Evolutionary conservation across 1,140 invertebrate genomes (phyloP), one percentile per base, ranked within the genome.

Genomic region (Brachionus rotundiformis): DNA sequence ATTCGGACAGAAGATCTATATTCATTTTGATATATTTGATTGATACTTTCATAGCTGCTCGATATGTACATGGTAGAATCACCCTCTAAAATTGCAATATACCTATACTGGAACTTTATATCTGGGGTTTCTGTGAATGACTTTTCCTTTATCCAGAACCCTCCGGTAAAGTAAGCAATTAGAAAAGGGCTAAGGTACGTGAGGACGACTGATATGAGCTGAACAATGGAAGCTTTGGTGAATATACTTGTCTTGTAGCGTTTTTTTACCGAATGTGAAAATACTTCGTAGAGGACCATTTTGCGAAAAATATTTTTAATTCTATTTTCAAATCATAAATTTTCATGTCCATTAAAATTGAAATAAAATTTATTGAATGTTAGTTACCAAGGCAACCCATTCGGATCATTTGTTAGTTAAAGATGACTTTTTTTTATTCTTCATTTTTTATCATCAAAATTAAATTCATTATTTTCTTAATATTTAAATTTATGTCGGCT

Each of bases 211-310:
- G 85, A 83, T 23, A 85, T 23, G 31, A 88, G n/a, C 76, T 84
- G 84, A 36, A 88, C 82, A 10, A 87, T 44, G 8, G 87, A 84
- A 16, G 88, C 86, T 63, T 86, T 87, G 8, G 88, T 87, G 65
- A 85, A 86, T 29, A 88, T 54, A 36, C 83, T 83, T n/a, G 87
- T 84, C 83, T 86, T 87, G 82, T 88, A 87, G 27, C 85, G 83
- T 44, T 85, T 83, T 27, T 86, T 82, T 82, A 86, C 85, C 10
- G 86, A 85, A 61, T 87, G 87, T 1, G 86, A 84, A 83, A 87
- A 87, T 16, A 87, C 84, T 82, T 87, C 86, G 83, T 85, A 87
- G 23, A 87, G 84, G 84, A 86, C 86, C 87, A 88, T 88, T 85
- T 87, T 31, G 25, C 29, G 2, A 33, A 49, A 54, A 54, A 27